Percentiles rank a stretch among this genome's conserved stretches.
Conservation (phyloP, 37 sponge, comb jelly and placozoan species). For the Eunapius fragilis region DNA sequence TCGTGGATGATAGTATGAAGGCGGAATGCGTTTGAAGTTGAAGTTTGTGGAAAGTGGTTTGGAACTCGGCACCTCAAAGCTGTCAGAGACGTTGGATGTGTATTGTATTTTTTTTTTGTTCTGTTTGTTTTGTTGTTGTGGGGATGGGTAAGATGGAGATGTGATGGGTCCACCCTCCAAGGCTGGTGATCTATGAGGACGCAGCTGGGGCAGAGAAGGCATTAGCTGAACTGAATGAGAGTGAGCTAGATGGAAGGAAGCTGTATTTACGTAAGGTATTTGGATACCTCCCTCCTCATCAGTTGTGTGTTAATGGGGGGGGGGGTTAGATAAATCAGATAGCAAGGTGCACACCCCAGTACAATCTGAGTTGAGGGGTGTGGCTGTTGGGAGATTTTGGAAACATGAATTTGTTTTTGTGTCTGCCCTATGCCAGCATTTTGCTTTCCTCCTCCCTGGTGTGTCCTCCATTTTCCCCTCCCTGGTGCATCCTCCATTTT, state of each 20-base stretch:
- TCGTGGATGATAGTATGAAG: background rate
- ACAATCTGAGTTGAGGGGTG: no score
- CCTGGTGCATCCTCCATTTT: no score
- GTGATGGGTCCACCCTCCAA: background rate
- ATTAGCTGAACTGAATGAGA: conserved; percentile 31
- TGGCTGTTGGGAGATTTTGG: no score
- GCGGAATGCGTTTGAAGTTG: background rate
- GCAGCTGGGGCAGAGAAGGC: conserved; percentile 50
- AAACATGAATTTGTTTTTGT: no score
- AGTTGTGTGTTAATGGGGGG: no score
- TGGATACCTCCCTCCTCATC: background rate
- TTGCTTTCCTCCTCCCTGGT: no score
- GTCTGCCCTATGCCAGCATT: no score
- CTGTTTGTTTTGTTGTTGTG: background rate
- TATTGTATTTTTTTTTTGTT: no score
- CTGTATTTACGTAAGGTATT: conserved; percentile 60
- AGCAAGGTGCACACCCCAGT: no score
- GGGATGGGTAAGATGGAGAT: background rate
- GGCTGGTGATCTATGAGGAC: conserved; percentile 56
- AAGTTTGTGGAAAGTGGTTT: background rate
- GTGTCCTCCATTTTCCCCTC: no score
- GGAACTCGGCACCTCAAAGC: background rate
- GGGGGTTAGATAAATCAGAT: no score
- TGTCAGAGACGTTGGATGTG: no score
- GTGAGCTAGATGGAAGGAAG: conserved; percentile 52